Base-by-base conservation (phyloP, 2,797 vertebrate genomes). In the Chromobotia macracanthus region DNA sequence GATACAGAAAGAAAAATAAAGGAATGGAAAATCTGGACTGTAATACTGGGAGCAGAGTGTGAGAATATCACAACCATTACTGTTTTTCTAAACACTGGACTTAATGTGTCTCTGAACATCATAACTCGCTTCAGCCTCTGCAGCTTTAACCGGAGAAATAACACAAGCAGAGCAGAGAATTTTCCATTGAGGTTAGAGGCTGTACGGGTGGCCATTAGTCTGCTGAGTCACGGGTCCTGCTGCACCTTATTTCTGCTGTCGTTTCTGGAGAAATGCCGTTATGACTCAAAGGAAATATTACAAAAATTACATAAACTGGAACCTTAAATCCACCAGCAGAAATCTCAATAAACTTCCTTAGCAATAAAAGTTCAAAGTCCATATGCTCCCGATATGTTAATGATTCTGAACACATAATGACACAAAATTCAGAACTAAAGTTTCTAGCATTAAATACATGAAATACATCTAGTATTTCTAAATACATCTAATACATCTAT, bases 121-220 rank as follows among this genome's bases (percentile, higher is more conserved):
- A 89, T 85, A 85, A 84, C 75, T 87, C 76, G 78, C 83, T 81
- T 78, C 81, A 75, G 50, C 50, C 69, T 64, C 68, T n/a, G 21
- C 50, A 63, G 80, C 77, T 72, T 0, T 5, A 83, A 85, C 88
- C 86, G 77, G 83, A 81, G 63, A 58, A 87, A 86, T 83, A 82
- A 61, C 9, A 15, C 6, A 19, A 19, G 51, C n/a, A n/a, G 18
- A 19, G 51, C n/a, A n/a, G 11, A 73, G 41, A n/a, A 19, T 13
- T 51, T 64, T 74, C 5, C 58, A 50, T 7, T 63, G 13, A 51
- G n/a, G 46, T 3, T 23, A 61, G n/a, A 21, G 53, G 53, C 10
- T 55, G 16, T 51, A n/a, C 50, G 6, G 18, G 50, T 51, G 50
- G 50, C 18, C 50, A 51, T 56, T 38, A 18, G n/a, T n/a, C 58